phyloP scores from a whole-genome alignment of 2,797 vertebrate species.

The Takifugu rubripes region DNA sequence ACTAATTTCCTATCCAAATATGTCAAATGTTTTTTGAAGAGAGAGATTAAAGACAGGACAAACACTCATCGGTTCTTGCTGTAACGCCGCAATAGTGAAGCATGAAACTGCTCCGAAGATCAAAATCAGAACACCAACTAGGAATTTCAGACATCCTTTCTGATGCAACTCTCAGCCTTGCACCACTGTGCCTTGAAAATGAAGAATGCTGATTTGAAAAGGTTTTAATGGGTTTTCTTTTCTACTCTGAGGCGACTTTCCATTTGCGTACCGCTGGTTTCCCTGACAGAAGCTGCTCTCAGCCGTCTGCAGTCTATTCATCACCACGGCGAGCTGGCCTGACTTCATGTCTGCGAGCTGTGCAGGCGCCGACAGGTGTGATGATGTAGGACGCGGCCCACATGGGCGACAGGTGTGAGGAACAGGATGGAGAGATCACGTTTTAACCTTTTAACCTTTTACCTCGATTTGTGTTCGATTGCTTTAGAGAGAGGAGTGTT shows the following conservation, averaged over 20 bases:
- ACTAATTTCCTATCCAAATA: too few species aligned
- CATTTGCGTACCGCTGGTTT: constrained; percentile 30
- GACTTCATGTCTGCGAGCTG: constrained; percentile 51
- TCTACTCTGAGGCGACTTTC: constrained; percentile 41
- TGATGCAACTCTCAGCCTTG: constrained; percentile 5
- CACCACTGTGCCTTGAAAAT: constrained; percentile 13
- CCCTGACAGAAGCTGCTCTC: constrained; percentile 60
- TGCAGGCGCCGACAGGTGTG: constrained; percentile 25
- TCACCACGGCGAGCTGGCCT: constrained; percentile 49
- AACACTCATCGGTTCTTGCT: background rate
- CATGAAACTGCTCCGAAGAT: background rate
- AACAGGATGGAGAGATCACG: constrained; percentile 5
- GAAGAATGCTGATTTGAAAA: constrained; percentile 40
- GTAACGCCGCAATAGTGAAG: background rate
- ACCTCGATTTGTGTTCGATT: constrained; percentile 25
- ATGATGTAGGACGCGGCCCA: constrained; percentile 45
- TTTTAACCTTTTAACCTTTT: constrained; percentile 42
- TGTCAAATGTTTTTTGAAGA: too few species aligned
- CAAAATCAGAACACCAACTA: constrained; percentile 9
- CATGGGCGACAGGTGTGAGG: constrained; percentile 44
- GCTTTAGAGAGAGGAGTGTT: background rate
- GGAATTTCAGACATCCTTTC: constrained; percentile 11
- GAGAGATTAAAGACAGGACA: too few species aligned
- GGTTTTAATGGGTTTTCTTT: constrained; percentile 28
- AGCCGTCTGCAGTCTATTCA: constrained; percentile 66